phyloP scores from a whole-genome alignment of 2,888 invertebrate genomes.

The Zhengitettix transpicula region DNA sequence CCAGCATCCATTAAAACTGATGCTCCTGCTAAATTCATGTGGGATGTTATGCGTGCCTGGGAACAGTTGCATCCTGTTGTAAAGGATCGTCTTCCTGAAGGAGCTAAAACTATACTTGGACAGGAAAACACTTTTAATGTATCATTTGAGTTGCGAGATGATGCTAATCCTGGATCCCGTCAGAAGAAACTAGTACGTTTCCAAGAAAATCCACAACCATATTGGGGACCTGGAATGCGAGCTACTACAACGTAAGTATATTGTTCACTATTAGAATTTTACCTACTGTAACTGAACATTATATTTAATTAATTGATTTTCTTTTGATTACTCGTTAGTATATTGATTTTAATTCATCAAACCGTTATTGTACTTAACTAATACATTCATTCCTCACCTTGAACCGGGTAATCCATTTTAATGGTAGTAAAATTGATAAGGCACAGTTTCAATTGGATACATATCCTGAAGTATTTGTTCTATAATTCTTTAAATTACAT shows the following conservation, averaged over 20 bases:
- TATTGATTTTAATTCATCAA: no score
- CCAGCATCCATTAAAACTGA: slow-evolving; percentile 82
- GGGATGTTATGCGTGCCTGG: slow-evolving; percentile 86
- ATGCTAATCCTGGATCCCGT: slow-evolving; percentile 69
- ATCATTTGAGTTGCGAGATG: slow-evolving; percentile 38
- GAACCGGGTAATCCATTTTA: no score
- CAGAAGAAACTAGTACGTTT: slow-evolving; percentile 56
- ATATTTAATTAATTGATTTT: background rate
- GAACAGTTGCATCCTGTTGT: slow-evolving; percentile 48
- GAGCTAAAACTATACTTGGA: slow-evolving; percentile 31
- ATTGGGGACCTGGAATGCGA: slow-evolving; percentile 85
- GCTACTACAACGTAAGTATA: slow-evolving; percentile 54
- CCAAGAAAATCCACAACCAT: slow-evolving; percentile 68
- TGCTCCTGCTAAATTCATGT: slow-evolving; percentile 70
- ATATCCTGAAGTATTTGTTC: no score
- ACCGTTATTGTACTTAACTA: no score
- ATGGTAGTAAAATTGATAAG: no score
- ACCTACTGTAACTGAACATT: background rate
- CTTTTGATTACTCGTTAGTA: no score
- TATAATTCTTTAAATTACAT: no score
- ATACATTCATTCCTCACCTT: no score
- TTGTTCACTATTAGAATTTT: background rate
- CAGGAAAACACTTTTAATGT: slow-evolving; percentile 30
- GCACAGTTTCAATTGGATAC: no score
- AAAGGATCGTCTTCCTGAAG: slow-evolving; percentile 34